phyloP scores from a whole-genome alignment of 2,888 invertebrate species.

The Leucophenga montana region DNA sequence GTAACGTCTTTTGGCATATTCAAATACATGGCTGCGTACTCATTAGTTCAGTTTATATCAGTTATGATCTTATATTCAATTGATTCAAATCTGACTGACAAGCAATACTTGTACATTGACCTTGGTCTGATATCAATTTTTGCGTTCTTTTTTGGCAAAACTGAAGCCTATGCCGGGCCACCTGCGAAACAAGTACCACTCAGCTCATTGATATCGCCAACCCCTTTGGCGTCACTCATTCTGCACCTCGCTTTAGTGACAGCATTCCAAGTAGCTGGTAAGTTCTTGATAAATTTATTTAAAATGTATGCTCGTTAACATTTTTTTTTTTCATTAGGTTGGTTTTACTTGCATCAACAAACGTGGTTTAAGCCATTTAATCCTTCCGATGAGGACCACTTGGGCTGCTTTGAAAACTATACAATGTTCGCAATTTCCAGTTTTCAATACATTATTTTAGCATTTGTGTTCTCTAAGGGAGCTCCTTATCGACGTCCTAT shows the following conservation, averaged over 20 bases:
- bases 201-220: slow-evolving; percentile 84
- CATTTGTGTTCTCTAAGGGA: slow-evolving; percentile 91
- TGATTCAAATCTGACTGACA: slow-evolving; percentile 90
- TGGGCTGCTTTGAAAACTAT: slow-evolving; percentile 88
- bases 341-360: slow-evolving; percentile 68
- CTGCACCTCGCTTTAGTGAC: slow-evolving; percentile 81
- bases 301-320: neutral
- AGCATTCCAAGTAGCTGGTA: slow-evolving; percentile 79
- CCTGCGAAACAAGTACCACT: slow-evolving; percentile 86
- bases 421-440: slow-evolving; percentile 88
- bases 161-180: slow-evolving; percentile 83
- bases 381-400: slow-evolving; percentile 73
- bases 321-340: slow-evolving; percentile 50
- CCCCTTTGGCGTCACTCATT: slow-evolving; percentile 84
- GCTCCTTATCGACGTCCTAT: slow-evolving; percentile 90
- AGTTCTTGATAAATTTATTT: slow-evolving; percentile 29
- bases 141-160: slow-evolving; percentile 93
- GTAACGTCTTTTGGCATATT: slow-evolving; percentile 97
- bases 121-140: slow-evolving; percentile 90
- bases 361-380: slow-evolving; percentile 72
- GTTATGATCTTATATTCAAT: slow-evolving; percentile 93
- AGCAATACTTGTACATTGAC: slow-evolving; percentile 93
- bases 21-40: slow-evolving; percentile 98
- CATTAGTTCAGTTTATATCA: slow-evolving; percentile 92
- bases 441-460: slow-evolving; percentile 92